phyloP scores from a whole-genome alignment of 2,113 vertebrate genomes.

The Crotalus horridus region DNA sequence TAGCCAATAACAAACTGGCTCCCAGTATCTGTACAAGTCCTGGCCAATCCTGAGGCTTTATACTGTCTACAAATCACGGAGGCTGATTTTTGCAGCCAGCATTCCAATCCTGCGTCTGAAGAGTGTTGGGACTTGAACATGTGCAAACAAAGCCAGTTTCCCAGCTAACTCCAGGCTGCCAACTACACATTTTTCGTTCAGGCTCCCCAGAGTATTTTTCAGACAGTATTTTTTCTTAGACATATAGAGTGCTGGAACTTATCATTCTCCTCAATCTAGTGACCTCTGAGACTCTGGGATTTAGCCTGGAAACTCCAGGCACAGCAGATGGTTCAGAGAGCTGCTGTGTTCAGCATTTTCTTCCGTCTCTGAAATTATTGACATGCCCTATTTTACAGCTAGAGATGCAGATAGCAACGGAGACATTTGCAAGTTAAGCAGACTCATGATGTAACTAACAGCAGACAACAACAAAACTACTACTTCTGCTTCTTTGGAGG shows the following conservation, averaged over 20 bases:
- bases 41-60: neutral
- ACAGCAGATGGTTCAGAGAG: slow-evolving; percentile 49
- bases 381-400: slow-evolving; percentile 12
- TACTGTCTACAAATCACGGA: neutral
- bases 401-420: neutral
- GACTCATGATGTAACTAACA: slow-evolving; percentile 1
- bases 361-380: slow-evolving; percentile 27
- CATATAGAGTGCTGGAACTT: neutral
- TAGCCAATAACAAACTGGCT: neutral
- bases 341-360: slow-evolving; percentile 47
- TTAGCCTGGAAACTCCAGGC: slow-evolving; percentile 40
- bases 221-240: neutral
- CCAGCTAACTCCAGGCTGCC: neutral
- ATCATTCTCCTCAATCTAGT: slow-evolving; percentile 25
- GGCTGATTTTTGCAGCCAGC: neutral
- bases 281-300: slow-evolving; percentile 37
- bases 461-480: neutral
- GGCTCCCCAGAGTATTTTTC: neutral
- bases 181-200: neutral
- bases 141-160: neutral
- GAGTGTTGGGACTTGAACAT: neutral
- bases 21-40: neutral
- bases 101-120: neutral
- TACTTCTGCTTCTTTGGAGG: neutral
- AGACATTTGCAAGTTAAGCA: slow-evolving; percentile 5